Percentiles rank a stretch among this genome's conserved stretches.
Conservation (phyloP, 2,113 vertebrate genomes). For the Aplodontia rufa region DNA sequence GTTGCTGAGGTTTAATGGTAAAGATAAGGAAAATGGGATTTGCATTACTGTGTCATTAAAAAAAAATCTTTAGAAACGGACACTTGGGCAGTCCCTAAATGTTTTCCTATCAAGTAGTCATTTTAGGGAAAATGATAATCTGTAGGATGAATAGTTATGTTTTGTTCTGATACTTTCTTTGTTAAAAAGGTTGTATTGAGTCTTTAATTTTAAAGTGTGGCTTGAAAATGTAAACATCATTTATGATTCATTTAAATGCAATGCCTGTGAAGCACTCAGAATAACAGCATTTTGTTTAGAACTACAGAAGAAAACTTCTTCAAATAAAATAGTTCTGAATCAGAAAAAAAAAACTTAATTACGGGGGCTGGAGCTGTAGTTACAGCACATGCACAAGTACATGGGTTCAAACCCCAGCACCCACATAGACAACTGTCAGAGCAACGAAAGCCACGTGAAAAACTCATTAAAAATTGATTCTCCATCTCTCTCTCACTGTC, state of each 20-base stretch:
- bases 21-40: constrained; percentile 24
- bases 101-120: constrained; percentile 34
- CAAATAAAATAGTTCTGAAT: constrained; percentile 62
- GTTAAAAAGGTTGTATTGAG: constrained; percentile 40
- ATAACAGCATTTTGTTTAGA: neutral
- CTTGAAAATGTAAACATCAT: neutral
- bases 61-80: neutral
- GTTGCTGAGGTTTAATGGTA: neutral
- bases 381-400: no score
- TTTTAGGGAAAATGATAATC: constrained; percentile 4
- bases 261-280: neutral
- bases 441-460: no score
- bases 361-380: no score
- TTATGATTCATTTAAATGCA: constrained; percentile 13
- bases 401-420: no score
- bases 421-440: no score
- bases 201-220: constrained; percentile 29
- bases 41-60: neutral
- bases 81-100: neutral
- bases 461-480: no score
- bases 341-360: no score
- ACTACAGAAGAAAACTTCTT: constrained; percentile 36
- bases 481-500: no score
- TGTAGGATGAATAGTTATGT: constrained; percentile 4
- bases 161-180: constrained; percentile 1